phyloP scores from a whole-genome alignment of 30 jellyfish, hydroid and myxozoan species.

The Aurelia coerulea region DNA sequence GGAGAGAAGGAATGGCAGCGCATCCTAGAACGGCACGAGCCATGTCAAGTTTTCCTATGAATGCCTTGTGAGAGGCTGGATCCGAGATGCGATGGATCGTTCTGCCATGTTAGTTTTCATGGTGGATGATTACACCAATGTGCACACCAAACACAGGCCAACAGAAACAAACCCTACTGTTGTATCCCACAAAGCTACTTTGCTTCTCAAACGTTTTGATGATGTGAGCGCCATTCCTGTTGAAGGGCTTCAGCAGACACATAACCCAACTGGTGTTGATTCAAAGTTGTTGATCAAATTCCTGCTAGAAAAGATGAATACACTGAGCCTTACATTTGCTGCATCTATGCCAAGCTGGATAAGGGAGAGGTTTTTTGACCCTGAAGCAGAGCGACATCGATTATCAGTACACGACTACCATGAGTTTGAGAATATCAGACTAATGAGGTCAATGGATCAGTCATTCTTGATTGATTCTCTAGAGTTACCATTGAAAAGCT shows the following conservation, averaged over 20 bases:
- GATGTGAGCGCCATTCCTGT: slow-evolving; percentile 19
- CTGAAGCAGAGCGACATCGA: slow-evolving; percentile 31
- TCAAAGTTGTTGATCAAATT: not conserved
- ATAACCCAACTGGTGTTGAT: slow-evolving; percentile 36
- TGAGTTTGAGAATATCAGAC: slow-evolving; percentile 19
- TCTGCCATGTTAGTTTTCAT: not conserved
- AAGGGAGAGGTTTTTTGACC: slow-evolving; percentile 26
- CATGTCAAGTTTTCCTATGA: slow-evolving; percentile 4
- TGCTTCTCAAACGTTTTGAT: slow-evolving; percentile 25
- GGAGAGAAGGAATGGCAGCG: slow-evolving; percentile 34
- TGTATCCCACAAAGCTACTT: slow-evolving; percentile 35
- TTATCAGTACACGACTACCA: slow-evolving; percentile 30
- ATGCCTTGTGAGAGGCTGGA: slow-evolving; percentile 12
- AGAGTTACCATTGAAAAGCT: slow-evolving; percentile 36
- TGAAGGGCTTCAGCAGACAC: slow-evolving; percentile 7
- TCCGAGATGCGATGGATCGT: slow-evolving; percentile 1
- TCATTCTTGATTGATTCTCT: slow-evolving; percentile 13
- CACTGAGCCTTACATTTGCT: slow-evolving; percentile 20
- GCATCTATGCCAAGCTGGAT: slow-evolving; percentile 29
- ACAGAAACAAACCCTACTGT: not conserved
- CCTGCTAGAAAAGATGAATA: slow-evolving; percentile 17
- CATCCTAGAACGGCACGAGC: slow-evolving; percentile 34
- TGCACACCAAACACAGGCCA: slow-evolving; percentile 41
- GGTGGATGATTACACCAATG: slow-evolving; percentile 43
- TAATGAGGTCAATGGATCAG: slow-evolving; percentile 39